phyloP scores from a whole-genome alignment of 2,113 vertebrate genomes.

The Stigmatopora argus region DNA sequence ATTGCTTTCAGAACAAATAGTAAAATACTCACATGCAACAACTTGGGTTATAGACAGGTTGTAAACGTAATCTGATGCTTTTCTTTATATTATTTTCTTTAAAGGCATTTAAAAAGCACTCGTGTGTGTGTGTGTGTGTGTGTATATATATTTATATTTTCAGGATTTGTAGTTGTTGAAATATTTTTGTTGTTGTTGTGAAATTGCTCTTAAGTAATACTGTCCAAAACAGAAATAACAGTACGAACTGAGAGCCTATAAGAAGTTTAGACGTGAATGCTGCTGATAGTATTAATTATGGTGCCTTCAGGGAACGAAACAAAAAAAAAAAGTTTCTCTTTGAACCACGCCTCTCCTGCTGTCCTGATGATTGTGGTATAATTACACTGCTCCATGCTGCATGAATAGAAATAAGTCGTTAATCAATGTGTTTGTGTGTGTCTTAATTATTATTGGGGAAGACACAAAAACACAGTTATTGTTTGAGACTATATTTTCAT shows the following conservation, averaged over 20 bases:
- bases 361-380: not conserved
- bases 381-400: not conserved
- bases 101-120: not conserved
- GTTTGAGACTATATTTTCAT: slow-evolving; percentile 1
- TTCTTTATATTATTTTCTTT: not conserved
- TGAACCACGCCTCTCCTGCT: not conserved
- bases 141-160: too few relatives aligned
- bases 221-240: too few relatives aligned
- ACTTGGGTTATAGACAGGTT: not conserved
- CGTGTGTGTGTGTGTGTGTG: too few relatives aligned
- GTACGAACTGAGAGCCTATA: not conserved
- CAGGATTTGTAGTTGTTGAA: not conserved
- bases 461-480: not conserved
- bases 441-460: not conserved
- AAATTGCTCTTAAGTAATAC: not conserved
- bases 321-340: not conserved
- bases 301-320: not conserved
- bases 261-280: not conserved
- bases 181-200: not conserved
- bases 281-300: not conserved
- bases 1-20: not conserved
- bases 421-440: not conserved
- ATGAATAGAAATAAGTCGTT: not conserved
- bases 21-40: not conserved
- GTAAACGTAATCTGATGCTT: not conserved